These are phyloP conservation scores for Rhagonycha fulva DNA, from an alignment of 2,888 invertebrate species.

Conservation along the genomic window DNA sequence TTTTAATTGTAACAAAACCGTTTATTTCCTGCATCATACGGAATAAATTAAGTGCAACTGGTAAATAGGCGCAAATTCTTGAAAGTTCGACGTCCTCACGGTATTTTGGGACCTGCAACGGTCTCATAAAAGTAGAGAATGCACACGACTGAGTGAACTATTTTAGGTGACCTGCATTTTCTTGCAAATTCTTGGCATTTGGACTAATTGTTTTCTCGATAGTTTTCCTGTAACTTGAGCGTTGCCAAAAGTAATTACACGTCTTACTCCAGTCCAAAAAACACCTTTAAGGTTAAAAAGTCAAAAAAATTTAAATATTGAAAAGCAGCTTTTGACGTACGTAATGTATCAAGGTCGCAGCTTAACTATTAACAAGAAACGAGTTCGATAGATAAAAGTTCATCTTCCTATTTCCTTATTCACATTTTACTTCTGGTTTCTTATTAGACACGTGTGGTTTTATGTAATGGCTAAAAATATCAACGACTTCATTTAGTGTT, in stretches of 20 bases:
- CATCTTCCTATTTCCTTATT: constrained; percentile 14
- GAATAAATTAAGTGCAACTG: constrained; percentile 18
- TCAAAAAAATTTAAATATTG: not conserved
- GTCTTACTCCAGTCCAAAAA: not conserved
- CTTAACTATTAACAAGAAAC: not conserved
- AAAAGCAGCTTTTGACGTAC: not conserved
- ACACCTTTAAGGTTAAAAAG: not conserved
- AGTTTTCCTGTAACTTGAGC: not conserved
- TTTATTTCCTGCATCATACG: constrained; percentile 16
- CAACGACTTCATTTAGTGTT: not conserved
- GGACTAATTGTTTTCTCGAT: constrained; percentile 8
- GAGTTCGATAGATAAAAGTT: constrained; percentile 3
- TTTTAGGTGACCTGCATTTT: constrained; percentile 30
- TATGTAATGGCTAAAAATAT: constrained; percentile 4
- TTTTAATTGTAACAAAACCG: not conserved
- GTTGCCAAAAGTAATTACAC: not conserved
- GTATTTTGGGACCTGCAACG: constrained; percentile 27
- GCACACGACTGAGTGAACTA: constrained; percentile 23
- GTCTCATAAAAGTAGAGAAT: constrained; percentile 24
- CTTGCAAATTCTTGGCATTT: constrained; percentile 24
- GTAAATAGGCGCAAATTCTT: constrained; percentile 28
- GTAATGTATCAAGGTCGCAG: not conserved
- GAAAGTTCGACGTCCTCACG: constrained; percentile 28
- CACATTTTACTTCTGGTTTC: constrained; percentile 11
- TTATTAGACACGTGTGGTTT: constrained; percentile 2